Evolutionary conservation across 2,797 vertebrate genomes (phyloP).

Genomic region (Heliangelus exortis): DNA sequence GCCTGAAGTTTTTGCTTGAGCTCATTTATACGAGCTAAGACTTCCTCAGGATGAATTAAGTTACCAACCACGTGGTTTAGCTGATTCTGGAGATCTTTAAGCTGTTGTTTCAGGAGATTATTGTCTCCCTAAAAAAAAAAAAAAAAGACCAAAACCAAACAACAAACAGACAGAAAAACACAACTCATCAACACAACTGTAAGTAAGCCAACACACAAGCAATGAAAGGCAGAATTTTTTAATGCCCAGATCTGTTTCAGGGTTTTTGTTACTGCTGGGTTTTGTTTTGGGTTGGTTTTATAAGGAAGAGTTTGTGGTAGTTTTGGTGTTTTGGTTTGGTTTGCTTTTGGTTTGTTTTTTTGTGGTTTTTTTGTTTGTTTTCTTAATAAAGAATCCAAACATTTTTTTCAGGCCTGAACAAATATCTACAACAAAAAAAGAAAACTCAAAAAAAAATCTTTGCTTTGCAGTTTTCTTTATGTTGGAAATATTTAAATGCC

Average conservation of each 20-base stretch:
- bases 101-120: constrained; percentile 76
- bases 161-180: neutral
- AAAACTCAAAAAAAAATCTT: neutral
- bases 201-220: neutral
- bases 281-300: neutral
- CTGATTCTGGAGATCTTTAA: constrained; percentile 79
- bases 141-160: neutral
- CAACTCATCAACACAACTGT: neutral
- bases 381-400: neutral
- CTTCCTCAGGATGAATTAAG: constrained; percentile 79
- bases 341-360: too few relatives aligned
- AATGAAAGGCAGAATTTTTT: neutral
- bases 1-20: constrained; percentile 74
- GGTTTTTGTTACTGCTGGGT: neutral
- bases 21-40: constrained; percentile 75
- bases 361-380: neutral
- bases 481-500: neutral
- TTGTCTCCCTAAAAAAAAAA: constrained; percentile 80
- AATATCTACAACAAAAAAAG: neutral
- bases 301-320: too few relatives aligned
- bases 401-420: neutral
- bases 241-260: neutral
- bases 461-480: neutral
- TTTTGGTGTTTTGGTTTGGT: too few relatives aligned
- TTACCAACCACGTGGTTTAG: constrained; percentile 72